Evolutionary conservation across 2,113 vertebrate species (phyloP).

Genomic region (Ciconia boyciana): DNA sequence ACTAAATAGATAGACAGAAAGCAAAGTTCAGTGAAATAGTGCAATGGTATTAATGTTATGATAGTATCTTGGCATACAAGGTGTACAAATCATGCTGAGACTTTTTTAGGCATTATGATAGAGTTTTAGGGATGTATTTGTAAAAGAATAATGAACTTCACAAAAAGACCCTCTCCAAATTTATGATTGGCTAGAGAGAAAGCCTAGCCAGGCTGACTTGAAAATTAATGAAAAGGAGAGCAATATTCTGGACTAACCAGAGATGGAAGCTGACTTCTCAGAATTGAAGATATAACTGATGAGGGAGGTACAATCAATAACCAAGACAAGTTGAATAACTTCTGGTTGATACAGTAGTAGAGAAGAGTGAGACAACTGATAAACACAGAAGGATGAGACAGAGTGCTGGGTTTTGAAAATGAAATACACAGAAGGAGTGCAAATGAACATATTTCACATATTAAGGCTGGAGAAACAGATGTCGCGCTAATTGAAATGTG

Average conservation of each 20-base stretch:
- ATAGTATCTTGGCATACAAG: background rate
- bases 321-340: background rate
- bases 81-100: background rate
- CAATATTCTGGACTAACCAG: background rate
- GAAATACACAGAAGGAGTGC: background rate
- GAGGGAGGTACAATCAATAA: background rate
- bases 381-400: background rate
- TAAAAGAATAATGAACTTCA: background rate
- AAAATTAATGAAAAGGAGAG: background rate
- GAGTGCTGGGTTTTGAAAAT: background rate
- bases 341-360: background rate
- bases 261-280: background rate
- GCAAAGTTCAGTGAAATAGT: background rate
- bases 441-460: background rate
- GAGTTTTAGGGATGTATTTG: background rate
- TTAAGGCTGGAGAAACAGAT: background rate
- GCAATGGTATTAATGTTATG: background rate
- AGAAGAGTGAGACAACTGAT: background rate
- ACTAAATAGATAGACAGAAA: background rate
- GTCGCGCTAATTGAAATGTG: background rate
- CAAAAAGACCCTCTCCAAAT: background rate
- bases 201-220: background rate
- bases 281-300: background rate
- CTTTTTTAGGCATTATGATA: background rate
- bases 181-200: background rate